Evolutionary conservation across 2,113 vertebrate species (phyloP), one percentile per base, ranked within the genome.

Genomic region (Trematocara stigmaticum): DNA sequence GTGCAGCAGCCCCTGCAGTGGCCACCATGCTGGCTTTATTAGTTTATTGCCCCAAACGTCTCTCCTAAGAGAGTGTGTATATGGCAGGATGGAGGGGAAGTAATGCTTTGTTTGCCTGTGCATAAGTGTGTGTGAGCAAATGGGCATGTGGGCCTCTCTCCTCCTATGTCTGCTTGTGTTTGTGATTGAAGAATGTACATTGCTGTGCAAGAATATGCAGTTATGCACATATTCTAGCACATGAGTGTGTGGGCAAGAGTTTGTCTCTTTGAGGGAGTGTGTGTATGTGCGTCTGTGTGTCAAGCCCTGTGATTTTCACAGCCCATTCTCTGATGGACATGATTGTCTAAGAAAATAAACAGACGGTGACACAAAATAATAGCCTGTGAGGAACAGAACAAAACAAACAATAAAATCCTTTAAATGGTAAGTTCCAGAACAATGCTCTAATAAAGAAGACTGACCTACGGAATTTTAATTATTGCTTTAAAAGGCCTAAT

Each of bases 1-100:
- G 84, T 57, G 79, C 89, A 82, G 49, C 89, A 84, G 89, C 84
- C 86, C 84, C 91, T 94, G 88, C 88, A 92, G 91, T 84, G 86
- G 88, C 92, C 89, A 84, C 88, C 87, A 92, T 89, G 92, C 89
- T 91, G 92, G 84, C 88, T 92, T 91, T 93, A 95, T 94, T 95
- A 95, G 93, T 94, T 93, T 93, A 93, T 88, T 85, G 85, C 88
- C 90, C 92, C 91, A 92, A 86, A 83, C 87, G 74, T 91, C 87
- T 85, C 90, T 90, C 86, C 45, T 11, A 42, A 45, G 90, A 88
- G 87, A 89, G 83, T 78, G 78, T 88, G 86, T 84, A 74, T 91
- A 79, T 86, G 87, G 56, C 88, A 86, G 84, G 78, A 89, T 76
- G 84, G 81, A 92, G 84, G 74, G 31, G 86, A 84, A 74, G 85